Percentiles rank a stretch among this genome's conserved stretches.
Evolutionary conservation across 2,113 vertebrate species (phyloP).

Genomic region (Hystrix brachyura): DNA sequence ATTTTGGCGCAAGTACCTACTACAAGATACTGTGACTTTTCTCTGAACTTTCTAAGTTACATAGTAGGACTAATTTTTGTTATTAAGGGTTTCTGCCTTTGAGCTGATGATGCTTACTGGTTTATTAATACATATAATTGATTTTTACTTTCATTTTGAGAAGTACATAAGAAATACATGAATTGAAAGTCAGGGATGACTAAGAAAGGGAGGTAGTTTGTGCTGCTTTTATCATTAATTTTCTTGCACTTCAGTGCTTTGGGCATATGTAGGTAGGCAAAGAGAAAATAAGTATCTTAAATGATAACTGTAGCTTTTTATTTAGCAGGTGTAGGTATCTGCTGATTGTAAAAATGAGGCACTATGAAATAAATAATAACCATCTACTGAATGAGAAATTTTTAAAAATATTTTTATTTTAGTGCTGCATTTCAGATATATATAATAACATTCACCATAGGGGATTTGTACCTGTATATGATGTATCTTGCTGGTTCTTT

Average conservation of each 20-base stretch:
- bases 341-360: slow-evolving; percentile 37
- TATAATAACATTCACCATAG: too few relatives aligned
- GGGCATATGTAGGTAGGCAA: neutral
- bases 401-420: neutral
- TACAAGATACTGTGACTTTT: neutral
- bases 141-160: slow-evolving; percentile 64
- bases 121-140: slow-evolving; percentile 37
- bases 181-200: neutral
- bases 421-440: too few relatives aligned
- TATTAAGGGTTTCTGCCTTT: neutral
- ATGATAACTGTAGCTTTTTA: neutral
- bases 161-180: neutral
- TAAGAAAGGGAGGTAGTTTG: neutral
- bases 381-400: neutral
- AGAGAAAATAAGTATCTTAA: neutral
- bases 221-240: neutral
- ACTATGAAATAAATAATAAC: slow-evolving; percentile 36
- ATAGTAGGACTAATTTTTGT: slow-evolving; percentile 18
- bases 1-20: neutral
- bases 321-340: neutral
- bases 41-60: neutral
- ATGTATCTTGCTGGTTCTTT: too few relatives aligned
- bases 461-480: too few relatives aligned
- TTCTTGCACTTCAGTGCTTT: slow-evolving; percentile 8
- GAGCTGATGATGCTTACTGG: neutral